A percentile compares a stretch with the other conserved stretches of the same genome.
These are phyloP conservation scores for Pachliopta kotzebuea DNA, from an alignment of 2,888 invertebrate genomes.

Conservation along the genomic window DNA sequence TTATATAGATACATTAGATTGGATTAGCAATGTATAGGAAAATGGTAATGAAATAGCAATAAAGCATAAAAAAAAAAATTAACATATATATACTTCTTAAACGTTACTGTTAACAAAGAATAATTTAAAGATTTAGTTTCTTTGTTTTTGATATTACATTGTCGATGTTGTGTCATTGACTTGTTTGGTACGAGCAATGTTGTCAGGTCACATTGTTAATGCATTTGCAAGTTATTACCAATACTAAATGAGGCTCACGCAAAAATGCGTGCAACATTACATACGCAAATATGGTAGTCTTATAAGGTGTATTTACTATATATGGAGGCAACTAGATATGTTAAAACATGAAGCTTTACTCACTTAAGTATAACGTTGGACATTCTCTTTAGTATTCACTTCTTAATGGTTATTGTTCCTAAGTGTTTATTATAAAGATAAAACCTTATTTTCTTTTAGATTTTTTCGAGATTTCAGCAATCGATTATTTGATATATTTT, in stretches of 20 bases:
- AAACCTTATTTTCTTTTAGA: background rate
- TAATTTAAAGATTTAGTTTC: background rate
- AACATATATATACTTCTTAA: too few relatives aligned
- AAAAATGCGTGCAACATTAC: slow-evolving; percentile 21
- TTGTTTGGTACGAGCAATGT: slow-evolving; percentile 13
- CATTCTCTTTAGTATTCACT: background rate
- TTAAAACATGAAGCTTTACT: slow-evolving; percentile 5
- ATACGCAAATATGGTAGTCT: slow-evolving; percentile 8
- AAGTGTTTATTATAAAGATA: slow-evolving; percentile 6
- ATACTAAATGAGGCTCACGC: slow-evolving; percentile 7
- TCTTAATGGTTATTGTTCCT: slow-evolving; percentile 7
- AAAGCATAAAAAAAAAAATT: too few relatives aligned
- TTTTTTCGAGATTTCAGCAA: background rate
- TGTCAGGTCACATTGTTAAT: slow-evolving; percentile 17
- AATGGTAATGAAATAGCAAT: too few relatives aligned
- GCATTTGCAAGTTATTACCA: slow-evolving; percentile 6
- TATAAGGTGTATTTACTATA: slow-evolving; percentile 9
- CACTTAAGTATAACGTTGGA: slow-evolving; percentile 8
- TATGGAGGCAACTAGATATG: slow-evolving; percentile 6
- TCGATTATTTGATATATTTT: too few relatives aligned
- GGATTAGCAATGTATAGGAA: too few relatives aligned
- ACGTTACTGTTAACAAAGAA: background rate
- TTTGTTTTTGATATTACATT: slow-evolving; percentile 7
- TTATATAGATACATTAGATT: too few relatives aligned
- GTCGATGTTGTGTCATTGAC: slow-evolving; percentile 16